A percentile compares a stretch with the other conserved stretches of the same genome.
These are phyloP conservation scores for Brachionus plicatilis DNA, from an alignment of 1,140 invertebrate species.

Conservation along the genomic window DNA sequence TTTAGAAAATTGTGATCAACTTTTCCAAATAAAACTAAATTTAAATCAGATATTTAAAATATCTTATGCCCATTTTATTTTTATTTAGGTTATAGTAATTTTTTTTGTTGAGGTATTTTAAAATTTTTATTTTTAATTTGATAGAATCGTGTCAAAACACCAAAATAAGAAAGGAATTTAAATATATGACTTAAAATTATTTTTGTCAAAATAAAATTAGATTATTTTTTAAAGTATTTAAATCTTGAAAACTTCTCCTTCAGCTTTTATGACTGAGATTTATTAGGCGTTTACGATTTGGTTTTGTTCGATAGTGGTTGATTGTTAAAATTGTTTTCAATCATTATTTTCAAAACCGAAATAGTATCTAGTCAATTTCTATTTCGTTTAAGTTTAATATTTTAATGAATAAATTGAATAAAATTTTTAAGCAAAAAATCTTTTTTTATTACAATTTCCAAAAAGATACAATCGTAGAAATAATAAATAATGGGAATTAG, in stretches of 20 bases:
- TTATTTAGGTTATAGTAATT: too few species aligned
- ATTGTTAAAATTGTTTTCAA: background rate
- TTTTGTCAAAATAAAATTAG: background rate
- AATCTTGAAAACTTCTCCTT: background rate
- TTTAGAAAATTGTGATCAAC: too few species aligned
- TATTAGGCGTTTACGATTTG: background rate
- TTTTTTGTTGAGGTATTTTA: too few species aligned
- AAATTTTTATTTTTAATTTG: too few species aligned
- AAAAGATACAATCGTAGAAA: background rate
- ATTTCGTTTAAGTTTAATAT: background rate
- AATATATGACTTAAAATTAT: too few species aligned
- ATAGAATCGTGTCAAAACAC: too few species aligned
- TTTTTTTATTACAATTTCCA: background rate
- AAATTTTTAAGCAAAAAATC: background rate
- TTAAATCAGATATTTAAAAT: too few species aligned
- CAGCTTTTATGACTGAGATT: background rate
- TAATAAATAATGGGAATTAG: background rate
- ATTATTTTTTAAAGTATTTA: background rate
- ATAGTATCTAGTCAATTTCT: background rate
- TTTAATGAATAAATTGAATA: background rate
- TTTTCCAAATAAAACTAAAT: too few species aligned
- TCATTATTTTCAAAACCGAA: constrained; percentile 15
- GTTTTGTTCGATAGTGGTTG: constrained; percentile 27
- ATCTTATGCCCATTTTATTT: too few species aligned
- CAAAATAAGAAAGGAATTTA: too few species aligned